Evolutionary conservation across 2,888 invertebrate genomes (phyloP).

Genomic region (Cephus spinipes): DNA sequence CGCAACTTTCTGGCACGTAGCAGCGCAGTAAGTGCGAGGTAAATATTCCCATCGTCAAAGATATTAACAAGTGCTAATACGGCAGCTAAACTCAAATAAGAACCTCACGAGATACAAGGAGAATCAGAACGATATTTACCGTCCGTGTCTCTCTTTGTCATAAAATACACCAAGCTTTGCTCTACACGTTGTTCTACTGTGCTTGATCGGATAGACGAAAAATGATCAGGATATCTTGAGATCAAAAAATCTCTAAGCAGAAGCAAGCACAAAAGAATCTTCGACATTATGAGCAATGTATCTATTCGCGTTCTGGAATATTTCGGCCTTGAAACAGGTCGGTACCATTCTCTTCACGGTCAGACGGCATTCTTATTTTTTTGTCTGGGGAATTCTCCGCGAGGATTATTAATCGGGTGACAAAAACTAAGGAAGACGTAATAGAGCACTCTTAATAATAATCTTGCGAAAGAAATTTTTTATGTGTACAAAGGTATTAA

Average conservation of each 20-base stretch:
- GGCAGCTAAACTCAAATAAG: background rate
- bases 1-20: background rate
- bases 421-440: background rate
- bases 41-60: background rate
- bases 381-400: background rate
- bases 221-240: background rate
- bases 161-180: background rate
- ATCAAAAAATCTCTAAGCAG: background rate
- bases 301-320: background rate
- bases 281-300: background rate
- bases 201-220: background rate
- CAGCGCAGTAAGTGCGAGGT: background rate
- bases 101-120: background rate
- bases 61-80: background rate
- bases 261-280: background rate
- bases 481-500: background rate
- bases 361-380: conserved; percentile 9
- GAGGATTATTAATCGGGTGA: background rate
- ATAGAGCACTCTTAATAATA: background rate
- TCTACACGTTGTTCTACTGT: background rate
- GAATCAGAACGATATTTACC: background rate
- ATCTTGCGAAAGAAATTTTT: background rate
- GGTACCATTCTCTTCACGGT: conserved; percentile 19
- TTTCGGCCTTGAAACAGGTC: conserved; percentile 22
- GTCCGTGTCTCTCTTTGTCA: too few species aligned